phyloP scores from a whole-genome alignment of 2,113 vertebrate species.

The Sander lucioperca region DNA sequence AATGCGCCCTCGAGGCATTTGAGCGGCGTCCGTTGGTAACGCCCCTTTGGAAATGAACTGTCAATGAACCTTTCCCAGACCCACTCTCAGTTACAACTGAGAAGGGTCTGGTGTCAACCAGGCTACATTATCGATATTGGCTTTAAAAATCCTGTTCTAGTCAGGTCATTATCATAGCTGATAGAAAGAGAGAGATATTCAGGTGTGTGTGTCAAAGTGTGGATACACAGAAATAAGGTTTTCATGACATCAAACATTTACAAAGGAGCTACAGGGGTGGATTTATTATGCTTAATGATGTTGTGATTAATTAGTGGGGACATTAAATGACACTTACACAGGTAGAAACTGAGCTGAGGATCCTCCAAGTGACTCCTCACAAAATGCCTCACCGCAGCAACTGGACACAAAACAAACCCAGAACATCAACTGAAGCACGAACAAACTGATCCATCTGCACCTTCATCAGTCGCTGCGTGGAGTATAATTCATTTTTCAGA shows the following conservation, averaged over 20 bases:
- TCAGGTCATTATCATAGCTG: not conserved
- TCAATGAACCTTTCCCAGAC: too few relatives aligned
- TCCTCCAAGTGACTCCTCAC: slow-evolving; percentile 89
- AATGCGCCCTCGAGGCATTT: too few relatives aligned
- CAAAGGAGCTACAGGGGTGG: not conserved
- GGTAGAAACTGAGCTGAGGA: slow-evolving; percentile 87
- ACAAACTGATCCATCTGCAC: slow-evolving; percentile 3
- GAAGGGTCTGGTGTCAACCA: too few relatives aligned
- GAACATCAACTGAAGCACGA: slow-evolving; percentile 17
- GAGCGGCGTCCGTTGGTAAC: too few relatives aligned
- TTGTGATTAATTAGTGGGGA: not conserved
- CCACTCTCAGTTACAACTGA: too few relatives aligned
- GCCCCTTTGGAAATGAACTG: too few relatives aligned
- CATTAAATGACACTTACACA: slow-evolving; percentile 88
- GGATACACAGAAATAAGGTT: not conserved
- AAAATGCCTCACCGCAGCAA: slow-evolving; percentile 88
- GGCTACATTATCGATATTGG: too few relatives aligned
- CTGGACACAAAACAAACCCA: slow-evolving; percentile 77
- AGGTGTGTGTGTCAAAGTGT: too few relatives aligned
- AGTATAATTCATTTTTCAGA: slow-evolving; percentile 33
- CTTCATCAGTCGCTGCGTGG: slow-evolving; percentile 6
- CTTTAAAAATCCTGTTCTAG: too few relatives aligned
- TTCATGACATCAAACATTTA: not conserved
- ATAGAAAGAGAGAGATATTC: not conserved
- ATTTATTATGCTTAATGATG: not conserved